phyloP scores from a whole-genome alignment of 2,113 vertebrate genomes.

The Corydoras sp. region DNA sequence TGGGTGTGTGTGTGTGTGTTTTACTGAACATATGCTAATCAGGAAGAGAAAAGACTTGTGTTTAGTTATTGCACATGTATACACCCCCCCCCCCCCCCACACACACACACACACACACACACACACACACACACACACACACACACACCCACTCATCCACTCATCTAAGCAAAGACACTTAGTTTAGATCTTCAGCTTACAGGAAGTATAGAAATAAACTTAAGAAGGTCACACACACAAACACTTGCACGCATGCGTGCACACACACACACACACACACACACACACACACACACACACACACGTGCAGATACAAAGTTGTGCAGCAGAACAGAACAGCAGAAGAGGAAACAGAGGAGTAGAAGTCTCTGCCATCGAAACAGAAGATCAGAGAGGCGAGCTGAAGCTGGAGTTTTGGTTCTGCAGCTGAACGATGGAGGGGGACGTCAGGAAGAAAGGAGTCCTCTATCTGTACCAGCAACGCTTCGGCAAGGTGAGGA shows the following conservation, averaged over 20 bases:
- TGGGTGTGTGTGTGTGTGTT: no score
- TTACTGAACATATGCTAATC: background rate
- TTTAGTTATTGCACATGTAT: background rate
- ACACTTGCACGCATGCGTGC: no score
- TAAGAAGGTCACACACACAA: constrained; percentile 32
- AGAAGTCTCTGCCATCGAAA: no score
- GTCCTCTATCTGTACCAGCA: constrained; percentile 36
- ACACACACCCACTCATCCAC: constrained; percentile 3
- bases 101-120: background rate
- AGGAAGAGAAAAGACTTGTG: background rate
- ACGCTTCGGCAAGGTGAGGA: constrained; percentile 42
- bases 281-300: constrained; percentile 17
- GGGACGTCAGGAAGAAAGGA: constrained; percentile 38
- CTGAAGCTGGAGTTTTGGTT: no score
- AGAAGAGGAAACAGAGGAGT: background rate
- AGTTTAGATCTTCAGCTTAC: constrained; percentile 6
- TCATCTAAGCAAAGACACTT: background rate
- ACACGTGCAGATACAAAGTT: background rate
- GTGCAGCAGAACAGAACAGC: background rate
- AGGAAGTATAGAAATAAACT: constrained; percentile 36
- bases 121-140: constrained; percentile 5
- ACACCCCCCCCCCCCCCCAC: no score
- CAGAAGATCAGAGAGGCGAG: no score
- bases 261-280: constrained; percentile 14
- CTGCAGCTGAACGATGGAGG: constrained; percentile 30